Conservation (phyloP, 2,113 vertebrate genomes). For the Canis aureus region DNA sequence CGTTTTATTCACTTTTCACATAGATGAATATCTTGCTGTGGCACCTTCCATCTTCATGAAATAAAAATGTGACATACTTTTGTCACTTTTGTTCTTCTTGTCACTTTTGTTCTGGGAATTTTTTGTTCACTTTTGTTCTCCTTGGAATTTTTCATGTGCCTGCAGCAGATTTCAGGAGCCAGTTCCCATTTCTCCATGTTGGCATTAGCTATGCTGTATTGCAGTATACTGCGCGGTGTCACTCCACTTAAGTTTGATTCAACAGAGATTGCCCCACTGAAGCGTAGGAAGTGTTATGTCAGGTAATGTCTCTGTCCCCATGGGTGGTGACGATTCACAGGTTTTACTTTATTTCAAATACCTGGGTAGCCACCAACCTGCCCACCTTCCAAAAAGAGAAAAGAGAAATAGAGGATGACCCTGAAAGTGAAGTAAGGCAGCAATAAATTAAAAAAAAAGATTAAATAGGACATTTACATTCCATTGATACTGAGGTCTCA, state of each 20-base stretch:
- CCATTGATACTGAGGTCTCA: slow-evolving; percentile 36
- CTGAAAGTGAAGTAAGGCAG: slow-evolving; percentile 48
- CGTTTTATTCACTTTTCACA: not conserved
- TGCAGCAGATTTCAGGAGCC: slow-evolving; percentile 40
- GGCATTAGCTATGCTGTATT: slow-evolving; percentile 24
- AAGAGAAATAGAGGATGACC: slow-evolving; percentile 50
- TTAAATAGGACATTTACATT: slow-evolving; percentile 61
- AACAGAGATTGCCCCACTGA: not conserved
- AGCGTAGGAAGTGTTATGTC: not conserved
- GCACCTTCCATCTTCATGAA: slow-evolving; percentile 15
- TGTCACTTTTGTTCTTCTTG: slow-evolving; percentile 52
- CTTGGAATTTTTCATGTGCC: slow-evolving; percentile 18
- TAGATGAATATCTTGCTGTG: slow-evolving; percentile 55
- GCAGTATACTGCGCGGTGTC: not conserved
- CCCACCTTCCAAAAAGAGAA: slow-evolving; percentile 2
- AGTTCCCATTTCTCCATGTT: slow-evolving; percentile 49
- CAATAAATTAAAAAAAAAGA: slow-evolving; percentile 69
- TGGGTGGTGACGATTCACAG: slow-evolving; percentile 38
- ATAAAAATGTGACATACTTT: slow-evolving; percentile 47
- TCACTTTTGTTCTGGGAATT: not conserved
- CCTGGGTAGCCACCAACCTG: slow-evolving; percentile 12
- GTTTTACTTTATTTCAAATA: slow-evolving; percentile 60
- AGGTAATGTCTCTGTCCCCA: slow-evolving; percentile 24
- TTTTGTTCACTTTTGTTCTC: slow-evolving; percentile 69
- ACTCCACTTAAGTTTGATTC: not conserved